These are phyloP conservation scores for Discoglossus pictus DNA, from an alignment of 2,797 vertebrate species.

Conservation along the genomic window DNA sequence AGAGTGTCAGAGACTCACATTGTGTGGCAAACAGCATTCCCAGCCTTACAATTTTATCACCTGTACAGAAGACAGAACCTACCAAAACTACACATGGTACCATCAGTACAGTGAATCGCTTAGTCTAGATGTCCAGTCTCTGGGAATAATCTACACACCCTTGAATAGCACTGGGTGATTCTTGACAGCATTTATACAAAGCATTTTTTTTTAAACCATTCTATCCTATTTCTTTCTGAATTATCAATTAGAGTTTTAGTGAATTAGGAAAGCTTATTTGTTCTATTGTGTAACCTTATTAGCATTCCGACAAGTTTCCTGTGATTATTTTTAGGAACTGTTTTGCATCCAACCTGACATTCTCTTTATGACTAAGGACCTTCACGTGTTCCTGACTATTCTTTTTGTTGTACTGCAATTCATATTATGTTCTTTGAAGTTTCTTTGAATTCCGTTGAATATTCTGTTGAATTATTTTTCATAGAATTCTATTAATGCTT, in stretches of 20 bases:
- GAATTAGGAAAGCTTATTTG: conserved; percentile 1
- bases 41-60: no score
- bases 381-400: neutral
- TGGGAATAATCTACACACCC: no score
- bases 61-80: no score
- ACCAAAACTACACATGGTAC: no score
- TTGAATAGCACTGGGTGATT: no score
- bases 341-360: neutral
- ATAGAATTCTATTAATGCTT: conserved; percentile 4
- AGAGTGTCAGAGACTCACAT: no score
- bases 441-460: neutral
- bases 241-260: neutral
- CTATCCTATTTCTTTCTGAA: neutral
- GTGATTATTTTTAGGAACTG: neutral
- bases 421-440: conserved; percentile 14
- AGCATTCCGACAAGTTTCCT: neutral
- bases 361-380: conserved; percentile 1
- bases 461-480: neutral
- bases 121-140: no score
- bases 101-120: no score
- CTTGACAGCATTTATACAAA: no score
- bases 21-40: no score
- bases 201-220: neutral
- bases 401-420: conserved; percentile 8
- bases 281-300: conserved; percentile 1